These are phyloP conservation scores for Oophaga pumilio DNA, from an alignment of 2,113 vertebrate genomes.

Conservation along the genomic window DNA sequence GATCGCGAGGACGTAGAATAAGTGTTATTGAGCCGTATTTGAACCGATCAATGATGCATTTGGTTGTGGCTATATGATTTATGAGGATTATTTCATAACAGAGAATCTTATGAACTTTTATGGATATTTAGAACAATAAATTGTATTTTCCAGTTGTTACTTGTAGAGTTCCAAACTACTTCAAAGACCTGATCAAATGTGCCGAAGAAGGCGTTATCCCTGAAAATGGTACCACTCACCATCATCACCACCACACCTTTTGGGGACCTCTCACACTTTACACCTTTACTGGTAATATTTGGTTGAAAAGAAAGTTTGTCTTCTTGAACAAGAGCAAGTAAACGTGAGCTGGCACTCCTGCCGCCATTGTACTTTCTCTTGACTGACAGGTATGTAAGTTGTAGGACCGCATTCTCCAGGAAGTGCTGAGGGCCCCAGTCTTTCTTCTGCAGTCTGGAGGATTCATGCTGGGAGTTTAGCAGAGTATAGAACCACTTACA, in stretches of 20 bases:
- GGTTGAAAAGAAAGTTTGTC: background rate
- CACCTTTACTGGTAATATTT: background rate
- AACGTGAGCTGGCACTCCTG: background rate
- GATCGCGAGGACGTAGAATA: too few relatives aligned
- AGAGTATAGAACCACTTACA: conserved; percentile 91
- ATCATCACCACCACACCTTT: background rate
- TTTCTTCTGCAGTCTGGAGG: conserved; percentile 69
- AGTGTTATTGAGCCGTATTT: too few relatives aligned
- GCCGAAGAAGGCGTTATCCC: background rate
- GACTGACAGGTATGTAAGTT: conserved; percentile 70
- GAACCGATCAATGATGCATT: too few relatives aligned
- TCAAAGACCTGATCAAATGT: conserved; percentile 26
- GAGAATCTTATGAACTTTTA: background rate
- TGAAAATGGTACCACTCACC: background rate
- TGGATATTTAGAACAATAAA: background rate
- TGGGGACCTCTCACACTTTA: conserved; percentile 8
- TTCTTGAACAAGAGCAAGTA: background rate
- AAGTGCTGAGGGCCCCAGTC: conserved; percentile 94
- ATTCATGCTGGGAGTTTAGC: conserved; percentile 88
- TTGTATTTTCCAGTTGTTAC: background rate
- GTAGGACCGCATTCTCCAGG: conserved; percentile 83
- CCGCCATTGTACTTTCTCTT: conserved; percentile 50
- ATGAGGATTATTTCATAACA: background rate
- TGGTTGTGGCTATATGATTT: background rate
- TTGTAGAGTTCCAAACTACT: background rate